These are phyloP conservation scores for Muscicapa comitata DNA, from an alignment of 2,797 vertebrate species.

Conservation along the genomic window DNA sequence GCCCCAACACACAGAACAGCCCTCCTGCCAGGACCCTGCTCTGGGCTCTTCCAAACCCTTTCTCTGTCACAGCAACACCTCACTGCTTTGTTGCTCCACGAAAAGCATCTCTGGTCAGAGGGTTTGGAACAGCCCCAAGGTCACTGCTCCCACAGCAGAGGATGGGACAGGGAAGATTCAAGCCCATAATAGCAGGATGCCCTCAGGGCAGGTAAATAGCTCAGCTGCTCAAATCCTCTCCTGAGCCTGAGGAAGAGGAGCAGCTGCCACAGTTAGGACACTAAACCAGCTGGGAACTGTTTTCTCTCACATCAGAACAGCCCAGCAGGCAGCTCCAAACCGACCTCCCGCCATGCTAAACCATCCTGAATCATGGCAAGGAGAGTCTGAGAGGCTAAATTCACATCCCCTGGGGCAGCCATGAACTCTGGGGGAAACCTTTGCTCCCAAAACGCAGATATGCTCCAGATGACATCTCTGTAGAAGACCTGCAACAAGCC, in stretches of 20 bases:
- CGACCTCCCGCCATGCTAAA: neutral
- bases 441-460: neutral
- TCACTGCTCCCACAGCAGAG: neutral
- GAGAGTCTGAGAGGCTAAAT: neutral
- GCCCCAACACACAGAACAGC: neutral
- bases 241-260: neutral
- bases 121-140: neutral
- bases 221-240: neutral
- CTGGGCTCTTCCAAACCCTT: neutral
- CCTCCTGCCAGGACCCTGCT: neutral
- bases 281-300: neutral
- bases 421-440: neutral
- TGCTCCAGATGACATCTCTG: neutral
- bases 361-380: neutral
- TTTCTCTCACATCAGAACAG: neutral
- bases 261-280: neutral
- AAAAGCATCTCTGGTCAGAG: neutral
- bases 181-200: neutral
- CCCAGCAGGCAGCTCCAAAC: neutral
- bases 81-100: neutral
- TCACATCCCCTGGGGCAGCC: neutral
- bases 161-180: neutral
- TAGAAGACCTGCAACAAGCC: neutral
- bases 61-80: neutral
- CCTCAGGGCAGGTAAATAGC: neutral